Evolutionary conservation across 2,113 vertebrate species (phyloP), one percentile per base, ranked within the genome.

Genomic region (Toxotes chatareus): DNA sequence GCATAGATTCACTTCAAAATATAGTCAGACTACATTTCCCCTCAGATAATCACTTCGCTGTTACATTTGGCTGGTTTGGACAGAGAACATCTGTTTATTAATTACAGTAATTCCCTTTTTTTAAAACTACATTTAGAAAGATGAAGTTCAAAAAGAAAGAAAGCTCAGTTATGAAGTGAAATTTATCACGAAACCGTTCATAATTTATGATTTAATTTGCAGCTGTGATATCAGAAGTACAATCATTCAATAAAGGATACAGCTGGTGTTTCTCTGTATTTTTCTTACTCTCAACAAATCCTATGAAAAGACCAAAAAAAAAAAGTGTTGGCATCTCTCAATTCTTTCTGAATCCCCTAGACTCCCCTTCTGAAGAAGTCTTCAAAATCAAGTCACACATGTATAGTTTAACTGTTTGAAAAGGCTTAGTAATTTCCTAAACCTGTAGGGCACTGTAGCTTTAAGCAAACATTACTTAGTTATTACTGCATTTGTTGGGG

Each of bases 151-250:
- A 27, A 27, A 56, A 70, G 7, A 57, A 17, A 51, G 3, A 49
- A 42, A 67, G 14, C 16, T 49, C 10, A 7, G 17, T 27, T 55
- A 40, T 67, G 27, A 78, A 76, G 64, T 17, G 5, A 38, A 70
- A 60, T 63, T 56, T 13, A 21, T 57, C 51, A 69, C 84, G 6
- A 84, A 63, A 11, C 10, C n/a, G 69, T 81, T 78, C 23, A 69
- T 65, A 70, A 84, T 82, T 56, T 61, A 76, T n/a, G 44, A 16
- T 72, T 75, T 79, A 44, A 71, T 89, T 67, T 62, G 47, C 46
- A 60, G 47, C 13, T 19, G 2, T 23, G 62, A n/a, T 56, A 19
- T 73, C 60, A 57, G 10, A 77, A 34, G 14, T 6, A 59, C 21
- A 7, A 34, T 77, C 21, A 40, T 79, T 34, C 47, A 44, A 9